These are phyloP conservation scores for Grus americana DNA, from an alignment of 2,113 vertebrate species.

Conservation along the genomic window DNA sequence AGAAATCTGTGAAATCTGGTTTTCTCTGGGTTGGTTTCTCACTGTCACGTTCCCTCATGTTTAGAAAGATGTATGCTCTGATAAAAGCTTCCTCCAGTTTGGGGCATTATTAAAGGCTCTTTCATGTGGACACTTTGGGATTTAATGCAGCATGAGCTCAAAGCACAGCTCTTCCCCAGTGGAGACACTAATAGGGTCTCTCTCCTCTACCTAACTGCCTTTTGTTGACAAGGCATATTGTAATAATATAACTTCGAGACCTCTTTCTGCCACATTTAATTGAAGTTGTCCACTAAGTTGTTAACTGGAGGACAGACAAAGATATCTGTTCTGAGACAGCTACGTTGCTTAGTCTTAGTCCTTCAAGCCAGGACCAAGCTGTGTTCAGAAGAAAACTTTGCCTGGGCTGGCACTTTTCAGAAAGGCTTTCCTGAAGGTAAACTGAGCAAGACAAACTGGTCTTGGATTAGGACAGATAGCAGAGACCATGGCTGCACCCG, in stretches of 20 bases:
- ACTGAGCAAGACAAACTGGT: background rate
- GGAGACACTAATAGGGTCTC: background rate
- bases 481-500: background rate
- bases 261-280: background rate
- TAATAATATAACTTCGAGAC: background rate
- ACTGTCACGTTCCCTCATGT: background rate
- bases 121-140: background rate
- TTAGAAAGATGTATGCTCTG: background rate
- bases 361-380: background rate
- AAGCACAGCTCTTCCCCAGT: background rate
- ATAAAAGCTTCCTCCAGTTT: background rate
- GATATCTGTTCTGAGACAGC: background rate
- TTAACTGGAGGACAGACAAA: background rate
- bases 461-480: background rate
- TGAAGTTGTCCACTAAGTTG: background rate
- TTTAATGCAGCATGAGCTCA: background rate
- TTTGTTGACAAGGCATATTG: background rate
- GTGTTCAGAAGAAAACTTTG: background rate
- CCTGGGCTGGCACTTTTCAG: background rate
- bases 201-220: background rate
- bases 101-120: background rate
- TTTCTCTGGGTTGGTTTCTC: background rate
- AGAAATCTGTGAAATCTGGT: background rate
- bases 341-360: background rate
- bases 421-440: background rate